phyloP scores from a whole-genome alignment of 2,888 invertebrate species.

The Ceraclea dissimilis region DNA sequence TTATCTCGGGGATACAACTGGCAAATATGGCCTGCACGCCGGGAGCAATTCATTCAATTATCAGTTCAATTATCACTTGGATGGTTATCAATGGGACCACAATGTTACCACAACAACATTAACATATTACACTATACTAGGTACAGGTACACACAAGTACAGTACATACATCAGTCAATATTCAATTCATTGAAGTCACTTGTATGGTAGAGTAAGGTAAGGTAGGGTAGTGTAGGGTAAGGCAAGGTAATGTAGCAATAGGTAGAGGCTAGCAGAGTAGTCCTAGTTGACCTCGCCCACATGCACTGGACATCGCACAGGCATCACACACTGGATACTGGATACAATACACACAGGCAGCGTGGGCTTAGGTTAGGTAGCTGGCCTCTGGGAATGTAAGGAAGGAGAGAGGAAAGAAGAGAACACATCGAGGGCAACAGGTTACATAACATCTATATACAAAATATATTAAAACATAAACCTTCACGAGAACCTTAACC shows the following conservation, averaged over 20 bases:
- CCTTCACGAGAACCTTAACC: not conserved
- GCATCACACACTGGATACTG: too few species aligned
- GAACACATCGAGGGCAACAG: not conserved
- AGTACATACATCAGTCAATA: not conserved
- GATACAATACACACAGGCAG: not conserved
- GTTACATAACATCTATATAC: not conserved
- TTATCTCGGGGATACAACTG: constrained; percentile 99
- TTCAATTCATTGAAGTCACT: not conserved
- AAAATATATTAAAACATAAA: not conserved
- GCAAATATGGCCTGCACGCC: constrained; percentile 98
- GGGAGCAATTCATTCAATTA: constrained; percentile 33
- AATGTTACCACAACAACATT: not conserved
- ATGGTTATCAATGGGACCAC: not conserved
- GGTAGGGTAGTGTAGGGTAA: too few species aligned
- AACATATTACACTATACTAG: too few species aligned
- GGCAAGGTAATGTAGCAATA: too few species aligned
- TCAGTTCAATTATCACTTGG: constrained; percentile 46
- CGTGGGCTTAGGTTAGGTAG: not conserved
- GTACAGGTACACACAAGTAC: too few species aligned
- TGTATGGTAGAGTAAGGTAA: not conserved
- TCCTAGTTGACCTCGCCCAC: too few species aligned
- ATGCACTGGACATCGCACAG: too few species aligned
- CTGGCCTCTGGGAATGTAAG: not conserved
- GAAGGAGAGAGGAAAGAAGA: not conserved
- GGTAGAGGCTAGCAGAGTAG: too few species aligned